These are phyloP conservation scores for Melikaiella ostensackeni DNA, from an alignment of 2,888 invertebrate genomes.

Conservation along the genomic window DNA sequence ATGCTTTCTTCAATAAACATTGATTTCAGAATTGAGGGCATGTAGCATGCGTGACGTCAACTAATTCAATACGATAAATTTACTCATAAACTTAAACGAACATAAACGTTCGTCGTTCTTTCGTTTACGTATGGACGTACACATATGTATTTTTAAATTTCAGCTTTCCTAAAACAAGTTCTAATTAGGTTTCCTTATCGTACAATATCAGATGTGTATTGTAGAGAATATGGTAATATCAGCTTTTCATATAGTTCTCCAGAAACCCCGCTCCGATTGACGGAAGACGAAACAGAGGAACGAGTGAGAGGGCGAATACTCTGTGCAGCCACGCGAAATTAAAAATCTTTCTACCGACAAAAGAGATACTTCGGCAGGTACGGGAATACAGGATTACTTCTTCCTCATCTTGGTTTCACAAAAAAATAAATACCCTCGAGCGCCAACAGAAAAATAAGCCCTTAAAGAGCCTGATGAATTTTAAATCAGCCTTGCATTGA, in stretches of 20 bases:
- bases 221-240: not conserved
- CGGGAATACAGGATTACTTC: slow-evolving; percentile 66
- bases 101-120: too few species aligned
- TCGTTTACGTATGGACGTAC: too few species aligned
- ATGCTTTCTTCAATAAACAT: too few species aligned
- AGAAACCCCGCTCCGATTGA: not conserved
- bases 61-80: too few species aligned
- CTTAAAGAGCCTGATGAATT: slow-evolving; percentile 77
- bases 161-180: not conserved
- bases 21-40: too few species aligned
- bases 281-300: not conserved
- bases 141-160: too few species aligned
- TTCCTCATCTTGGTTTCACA: slow-evolving; percentile 57
- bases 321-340: slow-evolving; percentile 58
- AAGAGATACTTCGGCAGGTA: slow-evolving; percentile 56
- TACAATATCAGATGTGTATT: not conserved
- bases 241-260: not conserved
- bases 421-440: slow-evolving; percentile 75
- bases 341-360: slow-evolving; percentile 56
- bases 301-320: slow-evolving; percentile 15
- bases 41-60: too few species aligned
- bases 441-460: slow-evolving; percentile 76
- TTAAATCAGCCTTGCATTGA: slow-evolving; percentile 76
- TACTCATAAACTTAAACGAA: too few species aligned
- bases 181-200: not conserved